These are phyloP conservation scores for Pterostichus madidus DNA, from an alignment of 2,888 invertebrate genomes.

Conservation along the genomic window DNA sequence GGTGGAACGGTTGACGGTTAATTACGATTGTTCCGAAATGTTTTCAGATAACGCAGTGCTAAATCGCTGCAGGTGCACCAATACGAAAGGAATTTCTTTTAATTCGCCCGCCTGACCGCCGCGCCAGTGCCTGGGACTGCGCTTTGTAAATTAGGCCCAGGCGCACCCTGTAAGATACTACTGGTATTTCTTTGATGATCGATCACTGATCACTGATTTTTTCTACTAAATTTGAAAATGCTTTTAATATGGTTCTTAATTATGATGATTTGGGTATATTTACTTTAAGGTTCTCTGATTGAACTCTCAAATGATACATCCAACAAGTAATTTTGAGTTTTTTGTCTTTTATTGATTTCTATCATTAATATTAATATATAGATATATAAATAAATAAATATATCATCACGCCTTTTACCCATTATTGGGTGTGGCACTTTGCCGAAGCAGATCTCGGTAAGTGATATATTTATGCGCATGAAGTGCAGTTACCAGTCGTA, in stretches of 20 bases:
- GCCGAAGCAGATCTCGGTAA: no score
- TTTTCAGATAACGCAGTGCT: constrained; percentile 60
- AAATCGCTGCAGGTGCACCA: constrained; percentile 65
- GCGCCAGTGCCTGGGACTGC: background rate
- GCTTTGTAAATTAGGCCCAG: constrained; percentile 50
- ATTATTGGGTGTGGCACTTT: no score
- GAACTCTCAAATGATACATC: background rate
- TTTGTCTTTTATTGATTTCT: constrained; percentile 29
- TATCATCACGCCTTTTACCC: no score
- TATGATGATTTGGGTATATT: constrained; percentile 31
- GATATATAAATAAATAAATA: background rate
- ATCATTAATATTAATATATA: background rate
- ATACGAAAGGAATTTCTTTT: constrained; percentile 62
- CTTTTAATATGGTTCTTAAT: constrained; percentile 46
- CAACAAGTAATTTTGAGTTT: constrained; percentile 5
- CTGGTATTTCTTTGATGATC: constrained; percentile 50
- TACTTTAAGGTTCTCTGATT: no score
- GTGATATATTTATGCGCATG: no score
- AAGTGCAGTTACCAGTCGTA: no score
- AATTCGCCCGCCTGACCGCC: constrained; percentile 37
- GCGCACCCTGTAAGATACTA: constrained; percentile 28
- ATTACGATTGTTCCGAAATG: constrained; percentile 59
- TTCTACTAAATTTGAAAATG: constrained; percentile 26
- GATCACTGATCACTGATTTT: constrained; percentile 37
- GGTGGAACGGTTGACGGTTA: constrained; percentile 23